phyloP scores from a whole-genome alignment of 2,113 vertebrate species.

The Catharus fuscescens region DNA sequence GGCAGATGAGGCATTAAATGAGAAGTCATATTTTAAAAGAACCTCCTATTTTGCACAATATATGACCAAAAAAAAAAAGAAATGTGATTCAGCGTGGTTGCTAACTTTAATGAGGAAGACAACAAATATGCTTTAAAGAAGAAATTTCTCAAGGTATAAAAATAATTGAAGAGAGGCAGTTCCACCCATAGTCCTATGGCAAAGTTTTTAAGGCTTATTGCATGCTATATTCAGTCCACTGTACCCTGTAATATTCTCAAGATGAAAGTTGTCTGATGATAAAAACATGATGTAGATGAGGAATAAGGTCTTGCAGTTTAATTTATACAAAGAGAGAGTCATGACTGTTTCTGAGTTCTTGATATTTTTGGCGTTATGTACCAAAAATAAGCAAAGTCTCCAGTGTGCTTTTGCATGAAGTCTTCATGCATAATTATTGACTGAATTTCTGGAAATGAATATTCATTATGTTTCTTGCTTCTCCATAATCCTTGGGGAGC shows the following conservation, averaged over 20 bases:
- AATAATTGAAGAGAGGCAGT: not conserved
- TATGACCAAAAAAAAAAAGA: not conserved
- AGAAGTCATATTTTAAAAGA: not conserved
- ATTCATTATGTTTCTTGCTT: slow-evolving; percentile 18
- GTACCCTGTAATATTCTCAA: slow-evolving; percentile 25
- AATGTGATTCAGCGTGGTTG: not conserved
- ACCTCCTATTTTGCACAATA: not conserved
- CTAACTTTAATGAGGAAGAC: not conserved
- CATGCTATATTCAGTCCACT: not conserved
- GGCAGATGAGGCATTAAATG: not conserved
- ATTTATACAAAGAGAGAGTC: not conserved
- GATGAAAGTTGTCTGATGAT: slow-evolving; percentile 24
- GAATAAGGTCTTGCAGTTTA: not conserved
- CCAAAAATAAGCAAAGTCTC: not conserved
- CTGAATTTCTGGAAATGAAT: not conserved
- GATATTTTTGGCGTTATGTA: not conserved
- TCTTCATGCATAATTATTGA: not conserved
- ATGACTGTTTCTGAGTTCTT: not conserved
- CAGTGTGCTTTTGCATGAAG: not conserved
- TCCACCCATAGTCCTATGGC: not conserved
- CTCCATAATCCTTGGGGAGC: not conserved
- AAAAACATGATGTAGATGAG: not conserved
- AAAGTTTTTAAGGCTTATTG: not conserved
- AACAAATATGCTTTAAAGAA: not conserved
- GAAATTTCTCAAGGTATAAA: not conserved